A percentile compares a stretch with the other conserved stretches of the same genome.
These are phyloP conservation scores for Empis stercorea DNA, from an alignment of 2,888 invertebrate species.

Conservation along the genomic window DNA sequence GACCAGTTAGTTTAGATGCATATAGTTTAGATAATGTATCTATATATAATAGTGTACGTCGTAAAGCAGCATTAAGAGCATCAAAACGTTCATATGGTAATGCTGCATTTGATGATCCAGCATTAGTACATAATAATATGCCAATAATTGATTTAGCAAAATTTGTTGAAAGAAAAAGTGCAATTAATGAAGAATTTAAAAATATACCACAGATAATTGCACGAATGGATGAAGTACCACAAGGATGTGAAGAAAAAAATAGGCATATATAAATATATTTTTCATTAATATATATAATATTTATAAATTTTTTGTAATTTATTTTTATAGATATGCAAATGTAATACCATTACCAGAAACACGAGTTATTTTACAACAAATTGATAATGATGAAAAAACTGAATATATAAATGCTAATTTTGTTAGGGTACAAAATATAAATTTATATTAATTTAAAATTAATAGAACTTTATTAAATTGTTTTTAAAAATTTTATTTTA, in stretches of 20 bases:
- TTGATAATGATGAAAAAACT: constrained; percentile 61
- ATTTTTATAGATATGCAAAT: constrained; percentile 58
- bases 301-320: constrained; percentile 3
- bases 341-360: constrained; percentile 90
- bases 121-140: constrained; percentile 54
- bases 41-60: constrained; percentile 60
- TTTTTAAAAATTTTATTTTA: constrained; percentile 27
- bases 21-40: constrained; percentile 85
- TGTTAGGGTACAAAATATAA: constrained; percentile 68
- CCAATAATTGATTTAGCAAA: constrained; percentile 65
- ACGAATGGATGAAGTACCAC: constrained; percentile 68
- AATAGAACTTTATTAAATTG: constrained; percentile 2
- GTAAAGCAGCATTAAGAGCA: constrained; percentile 57
- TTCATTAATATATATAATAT: constrained; percentile 2
- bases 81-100: constrained; percentile 84
- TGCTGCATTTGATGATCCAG: constrained; percentile 80
- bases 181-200: constrained; percentile 67
- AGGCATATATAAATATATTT: constrained; percentile 38
- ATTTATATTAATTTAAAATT: too few species aligned
- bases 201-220: constrained; percentile 69
- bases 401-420: constrained; percentile 93
- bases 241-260: constrained; percentile 82
- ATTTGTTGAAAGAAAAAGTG: constrained; percentile 55
- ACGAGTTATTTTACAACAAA: constrained; percentile 59
- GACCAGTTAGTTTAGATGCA: constrained; percentile 76